Conservation (phyloP, 2,797 vertebrate genomes). For the Vespertilio murinus region DNA sequence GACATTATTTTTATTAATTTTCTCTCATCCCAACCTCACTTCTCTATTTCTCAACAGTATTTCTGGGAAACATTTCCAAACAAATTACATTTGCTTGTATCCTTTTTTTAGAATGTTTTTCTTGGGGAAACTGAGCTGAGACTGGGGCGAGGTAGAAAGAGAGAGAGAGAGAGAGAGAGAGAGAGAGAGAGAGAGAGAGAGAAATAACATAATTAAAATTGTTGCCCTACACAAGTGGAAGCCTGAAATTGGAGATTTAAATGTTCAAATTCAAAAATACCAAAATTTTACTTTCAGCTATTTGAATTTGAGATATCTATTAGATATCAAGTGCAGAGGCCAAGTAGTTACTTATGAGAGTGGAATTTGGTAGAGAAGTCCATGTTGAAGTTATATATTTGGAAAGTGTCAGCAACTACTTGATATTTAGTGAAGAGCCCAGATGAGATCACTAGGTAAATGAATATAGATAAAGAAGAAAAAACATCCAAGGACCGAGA, state of each 20-base stretch:
- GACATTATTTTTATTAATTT: not conserved
- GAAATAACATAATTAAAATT: not conserved
- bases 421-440: not conserved
- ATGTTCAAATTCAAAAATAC: not conserved
- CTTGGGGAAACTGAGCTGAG: not conserved
- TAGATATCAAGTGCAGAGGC: not conserved
- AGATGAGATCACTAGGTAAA: not conserved
- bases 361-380: not conserved
- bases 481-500: not conserved
- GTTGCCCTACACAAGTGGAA: not conserved
- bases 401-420: not conserved
- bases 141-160: not conserved
- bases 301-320: not conserved
- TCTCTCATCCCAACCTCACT: not conserved
- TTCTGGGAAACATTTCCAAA: not conserved
- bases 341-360: not conserved
- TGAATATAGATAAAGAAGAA: not conserved
- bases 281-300: not conserved
- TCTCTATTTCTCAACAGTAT: not conserved
- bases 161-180: not conserved
- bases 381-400: not conserved
- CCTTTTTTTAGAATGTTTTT: not conserved
- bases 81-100: not conserved
- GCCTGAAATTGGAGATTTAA: not conserved
- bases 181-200: not conserved